Evolutionary conservation across 2,888 invertebrate genomes (phyloP).

Genomic region (Sclerodermus sp.): DNA sequence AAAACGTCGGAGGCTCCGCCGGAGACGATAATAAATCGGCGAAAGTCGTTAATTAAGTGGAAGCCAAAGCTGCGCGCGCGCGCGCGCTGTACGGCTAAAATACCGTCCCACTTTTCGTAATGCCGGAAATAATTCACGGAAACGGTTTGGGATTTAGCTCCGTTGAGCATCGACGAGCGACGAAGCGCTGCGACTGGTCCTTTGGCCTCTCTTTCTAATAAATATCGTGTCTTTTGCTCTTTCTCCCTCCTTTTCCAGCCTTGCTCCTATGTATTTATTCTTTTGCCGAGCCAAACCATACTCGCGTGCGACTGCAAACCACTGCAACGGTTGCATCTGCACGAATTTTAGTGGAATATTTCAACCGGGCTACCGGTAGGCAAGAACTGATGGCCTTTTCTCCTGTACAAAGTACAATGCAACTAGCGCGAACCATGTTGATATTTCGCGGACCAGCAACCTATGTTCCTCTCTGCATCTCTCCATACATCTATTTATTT

Average conservation of each 20-base stretch:
- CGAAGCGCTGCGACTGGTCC: conserved; percentile 1
- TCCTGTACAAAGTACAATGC: too few species aligned
- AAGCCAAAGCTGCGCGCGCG: conserved; percentile 5
- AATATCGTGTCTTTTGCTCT: conserved; percentile 12
- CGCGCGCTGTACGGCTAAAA: conserved; percentile 28
- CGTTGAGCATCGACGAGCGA: conserved; percentile 23
- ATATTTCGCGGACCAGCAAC: too few species aligned
- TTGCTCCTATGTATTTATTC: conserved; percentile 7
- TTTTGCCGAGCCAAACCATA: not conserved
- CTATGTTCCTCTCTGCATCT: too few species aligned
- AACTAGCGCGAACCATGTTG: too few species aligned
- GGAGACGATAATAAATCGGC: conserved; percentile 29
- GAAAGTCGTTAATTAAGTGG: conserved; percentile 11
- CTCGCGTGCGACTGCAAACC: too few species aligned
- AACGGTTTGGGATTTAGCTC: conserved; percentile 33
- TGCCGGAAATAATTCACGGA: conserved; percentile 33
- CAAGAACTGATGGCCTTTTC: too few species aligned
- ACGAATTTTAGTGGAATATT: too few species aligned
- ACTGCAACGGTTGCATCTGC: too few species aligned
- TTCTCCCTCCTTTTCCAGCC: conserved; percentile 13
- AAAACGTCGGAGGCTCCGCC: conserved; percentile 14
- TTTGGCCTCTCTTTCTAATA: too few species aligned
- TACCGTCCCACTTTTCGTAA: conserved; percentile 36
- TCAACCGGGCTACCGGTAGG: too few species aligned
- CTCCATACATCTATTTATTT: too few species aligned